Conservation (phyloP, 2,797 vertebrate species). For the Eupleurogrammus muticus region DNA sequence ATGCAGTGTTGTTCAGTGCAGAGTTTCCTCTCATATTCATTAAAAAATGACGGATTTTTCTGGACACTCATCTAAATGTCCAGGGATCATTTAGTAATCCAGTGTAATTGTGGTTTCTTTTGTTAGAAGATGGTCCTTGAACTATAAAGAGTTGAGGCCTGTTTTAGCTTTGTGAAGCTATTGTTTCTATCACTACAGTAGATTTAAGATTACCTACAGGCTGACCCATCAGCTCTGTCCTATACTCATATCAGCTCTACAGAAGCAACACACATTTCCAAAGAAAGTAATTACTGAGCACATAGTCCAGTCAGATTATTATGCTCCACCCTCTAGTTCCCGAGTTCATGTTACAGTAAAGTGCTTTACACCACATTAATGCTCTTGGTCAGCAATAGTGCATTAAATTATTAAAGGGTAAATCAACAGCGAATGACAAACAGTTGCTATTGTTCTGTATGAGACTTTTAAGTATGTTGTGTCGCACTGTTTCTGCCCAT, state of each 20-base stretch:
- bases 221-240: no score
- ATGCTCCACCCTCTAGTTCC: constrained; percentile 26
- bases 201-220: no score
- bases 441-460: background rate
- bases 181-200: no score
- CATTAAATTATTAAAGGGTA: constrained; percentile 49
- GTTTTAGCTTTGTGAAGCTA: background rate
- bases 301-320: constrained; percentile 5
- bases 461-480: background rate
- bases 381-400: constrained; percentile 27
- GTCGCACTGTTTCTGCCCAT: background rate
- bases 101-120: background rate
- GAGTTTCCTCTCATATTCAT: constrained; percentile 32
- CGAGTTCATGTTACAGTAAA: constrained; percentile 49
- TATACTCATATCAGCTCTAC: background rate
- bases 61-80: constrained; percentile 3
- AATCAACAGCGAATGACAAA: constrained; percentile 38
- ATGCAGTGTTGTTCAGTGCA: constrained; percentile 40
- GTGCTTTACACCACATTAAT: constrained; percentile 47
- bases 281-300: constrained; percentile 9
- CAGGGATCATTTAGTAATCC: background rate
- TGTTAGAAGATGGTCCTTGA: no score
- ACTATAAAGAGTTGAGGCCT: background rate
- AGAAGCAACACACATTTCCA: constrained; percentile 14
- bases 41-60: constrained; percentile 32